Base-by-base conservation (phyloP, 1,140 invertebrate species). In the Gryon sp. region DNA sequence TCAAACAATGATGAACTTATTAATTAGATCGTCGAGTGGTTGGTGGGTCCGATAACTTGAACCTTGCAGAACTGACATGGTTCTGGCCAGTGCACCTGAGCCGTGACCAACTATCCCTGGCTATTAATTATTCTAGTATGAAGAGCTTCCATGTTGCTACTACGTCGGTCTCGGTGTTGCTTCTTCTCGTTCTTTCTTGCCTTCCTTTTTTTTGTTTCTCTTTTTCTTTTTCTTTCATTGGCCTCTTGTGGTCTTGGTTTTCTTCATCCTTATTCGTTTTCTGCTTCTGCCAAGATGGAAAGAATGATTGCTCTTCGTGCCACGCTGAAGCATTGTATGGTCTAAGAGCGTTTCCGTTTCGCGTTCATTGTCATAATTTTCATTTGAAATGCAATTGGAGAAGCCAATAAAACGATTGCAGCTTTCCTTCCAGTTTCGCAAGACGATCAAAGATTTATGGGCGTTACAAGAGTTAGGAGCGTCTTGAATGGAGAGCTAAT, bases 101-200 rank as follows among this genome's bases (percentile, higher is more conserved):
- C 73, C 73, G 73, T 76, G 73, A 76, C 72, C 72, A 63, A 66
- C 74, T 50, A 70, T 70, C 50, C 43, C 36, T 18, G 59, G n/a
- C 73, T 40, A 70, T 76, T 76, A 76, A 76, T 76, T 69, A 76
- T 76, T 70, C 74, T 19, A 34, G 32, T 70, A 70, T 52, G 66
- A n/a, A n/a, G n/a, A 76, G 73, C 41, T 38, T 32, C 32, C 28
- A 50, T 7, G 20, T 2, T 22, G 36, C 34, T 34, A 7, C 50
- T 38, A 1, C 11, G 18, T 41, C 26, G n/a, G n/a, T n/a, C n/a
- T n/a, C n/a, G n/a, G n/a, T n/a, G n/a, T n/a, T n/a, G n/a, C n/a
- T n/a, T n/a, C n/a, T n/a, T n/a, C n/a, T n/a, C n/a, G n/a, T n/a
- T n/a, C n/a, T n/a, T n/a, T n/a, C n/a, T n/a, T n/a, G n/a, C n/a